Base-by-base conservation (phyloP, 2,113 vertebrate species). In the Gyps fulvus region DNA sequence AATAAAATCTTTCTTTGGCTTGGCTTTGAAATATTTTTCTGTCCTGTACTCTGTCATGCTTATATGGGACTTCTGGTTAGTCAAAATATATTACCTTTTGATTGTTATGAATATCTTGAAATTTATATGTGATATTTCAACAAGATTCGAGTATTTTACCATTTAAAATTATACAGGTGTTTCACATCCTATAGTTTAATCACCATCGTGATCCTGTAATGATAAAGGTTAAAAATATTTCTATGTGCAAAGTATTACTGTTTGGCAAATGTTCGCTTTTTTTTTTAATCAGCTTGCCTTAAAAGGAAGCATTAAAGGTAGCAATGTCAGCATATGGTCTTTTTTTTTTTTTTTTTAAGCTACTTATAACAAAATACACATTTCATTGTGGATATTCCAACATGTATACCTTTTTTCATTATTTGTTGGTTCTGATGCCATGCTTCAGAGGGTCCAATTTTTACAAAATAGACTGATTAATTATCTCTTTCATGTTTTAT, bases 1-100 rank as follows among this genome's bases (percentile, higher is more conserved):
- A 98, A 88, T 87, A 82, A 88, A 93, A 91, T 88, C 90, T 96
- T 96, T 74, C 47, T 93, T 97, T 71, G 61, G 91, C 94, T 95
- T 83, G 93, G 23, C 26, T 94, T 90, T 65, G 85, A 96, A 97
- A 96, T 81, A 84, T 69, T 97, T 92, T 95, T 91, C 83, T 94
- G 95, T 94, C 77, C 80, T 93, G 74, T 87, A 76, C 77, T 89
- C 73, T 93, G 34, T 94, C 77, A 81, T 96, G 94, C 92, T 97
- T 97, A 73, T 73, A 59, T 61, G 42, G 10, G 13, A 83, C 61
- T 89, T 94, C 29, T 84, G 21, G 65, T 89, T 93, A 93, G 72
- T 90, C 63, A 65, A 52, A 76, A 81, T 70, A 11, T 61, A 36
- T 71, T 78, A 83, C 70, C 40, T 74, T 84, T 78, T 93, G 77